Percentiles rank a stretch among this genome's conserved stretches.
phyloP scores from a whole-genome alignment of 2,113 vertebrate species.

The Spermophilus dauricus region DNA sequence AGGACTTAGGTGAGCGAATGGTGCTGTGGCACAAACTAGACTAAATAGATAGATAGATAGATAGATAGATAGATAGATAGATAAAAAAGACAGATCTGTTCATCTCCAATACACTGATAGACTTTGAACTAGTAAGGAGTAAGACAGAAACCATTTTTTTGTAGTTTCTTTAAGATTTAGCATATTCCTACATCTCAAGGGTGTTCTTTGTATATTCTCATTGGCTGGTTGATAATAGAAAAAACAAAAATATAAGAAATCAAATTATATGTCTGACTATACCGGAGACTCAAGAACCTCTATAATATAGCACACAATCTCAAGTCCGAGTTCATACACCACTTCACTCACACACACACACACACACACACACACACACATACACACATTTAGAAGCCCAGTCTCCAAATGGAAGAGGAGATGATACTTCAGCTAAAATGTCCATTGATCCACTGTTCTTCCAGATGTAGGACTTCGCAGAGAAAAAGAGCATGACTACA shows the following conservation, averaged over 20 bases:
- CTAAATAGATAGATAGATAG: not conserved
- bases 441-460: not conserved
- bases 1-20: not conserved
- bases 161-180: not conserved
- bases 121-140: not conserved
- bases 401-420: not conserved
- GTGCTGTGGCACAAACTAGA: not conserved
- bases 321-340: not conserved
- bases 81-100: not conserved
- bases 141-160: not conserved
- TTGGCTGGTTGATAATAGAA: not conserved
- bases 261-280: not conserved
- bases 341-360: not conserved
- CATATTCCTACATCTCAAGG: not conserved
- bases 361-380: not conserved
- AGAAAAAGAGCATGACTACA: not conserved
- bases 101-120: not conserved
- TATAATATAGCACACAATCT: not conserved
- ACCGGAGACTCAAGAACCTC: not conserved
- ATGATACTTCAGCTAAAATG: not conserved
- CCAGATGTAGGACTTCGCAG: not conserved
- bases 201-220: not conserved
- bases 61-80: not conserved
- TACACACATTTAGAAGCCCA: not conserved
- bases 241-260: conserved; percentile 51